A percentile compares a stretch with the other conserved stretches of the same genome.
These are phyloP conservation scores for Microcebus tavaratra DNA, from an alignment of 2,113 vertebrate genomes.

Conservation along the genomic window DNA sequence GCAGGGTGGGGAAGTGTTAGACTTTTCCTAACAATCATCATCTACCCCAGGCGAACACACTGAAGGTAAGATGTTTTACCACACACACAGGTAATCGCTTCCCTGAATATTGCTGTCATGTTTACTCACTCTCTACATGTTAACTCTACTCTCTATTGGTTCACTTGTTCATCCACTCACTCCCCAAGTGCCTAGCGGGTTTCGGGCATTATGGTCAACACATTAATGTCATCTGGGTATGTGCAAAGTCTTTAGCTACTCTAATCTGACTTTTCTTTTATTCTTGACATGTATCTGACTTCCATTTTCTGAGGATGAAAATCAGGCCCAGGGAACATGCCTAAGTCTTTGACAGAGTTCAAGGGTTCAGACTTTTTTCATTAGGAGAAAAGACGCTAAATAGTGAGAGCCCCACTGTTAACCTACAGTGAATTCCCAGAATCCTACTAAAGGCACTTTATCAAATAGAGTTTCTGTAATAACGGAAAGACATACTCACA, in stretches of 20 bases:
- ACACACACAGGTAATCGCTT: not conserved
- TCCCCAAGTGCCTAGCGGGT: slow-evolving; percentile 19
- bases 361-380: slow-evolving; percentile 74
- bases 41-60: not conserved
- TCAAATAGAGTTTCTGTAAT: slow-evolving; percentile 51
- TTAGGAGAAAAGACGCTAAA: slow-evolving; percentile 75
- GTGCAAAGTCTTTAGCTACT: slow-evolving; percentile 57
- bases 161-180: slow-evolving; percentile 6
- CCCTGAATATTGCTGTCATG: slow-evolving; percentile 41
- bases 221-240: slow-evolving; percentile 46
- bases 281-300: slow-evolving; percentile 73
- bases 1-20: not conserved
- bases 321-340: slow-evolving; percentile 65
- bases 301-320: slow-evolving; percentile 75
- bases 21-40: not conserved
- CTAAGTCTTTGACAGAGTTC: slow-evolving; percentile 72
- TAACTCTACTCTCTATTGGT: not conserved
- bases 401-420: slow-evolving; percentile 50
- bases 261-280: slow-evolving; percentile 68
- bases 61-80: not conserved
- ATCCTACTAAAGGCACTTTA: slow-evolving; percentile 26
- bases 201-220: slow-evolving; percentile 56
- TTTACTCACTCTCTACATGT: slow-evolving; percentile 22
- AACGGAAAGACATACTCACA: slow-evolving; percentile 45
- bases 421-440: slow-evolving; percentile 69